Percentiles rank a stretch among this genome's conserved stretches.
Evolutionary conservation across 2,888 invertebrate species (phyloP).

Genomic region (Euplexia lucipara): DNA sequence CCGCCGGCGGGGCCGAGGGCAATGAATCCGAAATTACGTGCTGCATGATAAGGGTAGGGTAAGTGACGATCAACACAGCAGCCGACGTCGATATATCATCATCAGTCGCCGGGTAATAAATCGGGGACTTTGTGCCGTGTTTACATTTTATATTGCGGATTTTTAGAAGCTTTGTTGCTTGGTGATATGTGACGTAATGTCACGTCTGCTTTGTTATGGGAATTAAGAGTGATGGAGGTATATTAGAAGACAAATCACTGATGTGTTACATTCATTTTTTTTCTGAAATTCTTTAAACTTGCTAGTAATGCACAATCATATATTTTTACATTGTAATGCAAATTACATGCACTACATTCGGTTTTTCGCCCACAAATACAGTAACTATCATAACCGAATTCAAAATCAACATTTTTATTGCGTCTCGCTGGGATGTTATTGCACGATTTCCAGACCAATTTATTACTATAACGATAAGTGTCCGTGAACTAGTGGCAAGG

Average conservation of each 20-base stretch:
- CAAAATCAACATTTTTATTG: conserved; percentile 81
- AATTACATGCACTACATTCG: conserved; percentile 28
- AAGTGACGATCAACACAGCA: conserved; percentile 89
- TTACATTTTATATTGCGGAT: conserved; percentile 79
- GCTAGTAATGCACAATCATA: neutral
- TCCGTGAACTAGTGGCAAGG: conserved; percentile 87
- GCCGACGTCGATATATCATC: conserved; percentile 90
- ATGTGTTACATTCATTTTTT: neutral
- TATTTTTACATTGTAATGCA: conserved; percentile 16
- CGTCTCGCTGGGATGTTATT: conserved; percentile 83
- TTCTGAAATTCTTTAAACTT: neutral
- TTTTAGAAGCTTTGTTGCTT: conserved; percentile 66
- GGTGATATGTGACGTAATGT: conserved; percentile 48
- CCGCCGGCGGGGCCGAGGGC: conserved; percentile 79
- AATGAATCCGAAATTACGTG: conserved; percentile 89
- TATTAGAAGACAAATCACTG: conserved; percentile 20
- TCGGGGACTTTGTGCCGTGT: conserved; percentile 82
- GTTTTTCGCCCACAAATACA: conserved; percentile 53
- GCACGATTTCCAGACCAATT: conserved; percentile 87
- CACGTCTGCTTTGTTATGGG: conserved; percentile 40
- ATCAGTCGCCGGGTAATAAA: conserved; percentile 88
- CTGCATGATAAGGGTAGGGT: conserved; percentile 89
- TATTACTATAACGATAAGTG: conserved; percentile 89
- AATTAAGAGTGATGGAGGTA: conserved; percentile 36
- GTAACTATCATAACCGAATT: conserved; percentile 69